phyloP scores from a whole-genome alignment of 2,797 vertebrate genomes.

The Varecia variegata region DNA sequence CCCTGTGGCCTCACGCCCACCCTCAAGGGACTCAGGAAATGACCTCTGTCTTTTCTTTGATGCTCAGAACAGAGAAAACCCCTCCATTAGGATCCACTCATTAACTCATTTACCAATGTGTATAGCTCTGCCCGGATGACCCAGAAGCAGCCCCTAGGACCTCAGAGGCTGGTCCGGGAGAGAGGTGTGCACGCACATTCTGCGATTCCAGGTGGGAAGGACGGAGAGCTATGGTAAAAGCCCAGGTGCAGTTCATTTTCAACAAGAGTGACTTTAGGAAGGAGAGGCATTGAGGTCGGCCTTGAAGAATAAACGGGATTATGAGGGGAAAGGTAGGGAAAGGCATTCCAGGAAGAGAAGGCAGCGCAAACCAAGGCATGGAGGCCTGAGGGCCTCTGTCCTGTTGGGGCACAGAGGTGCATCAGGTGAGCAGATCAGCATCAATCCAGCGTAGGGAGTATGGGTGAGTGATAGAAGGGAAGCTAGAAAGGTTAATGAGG shows the following conservation, averaged over 20 bases:
- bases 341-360: not conserved
- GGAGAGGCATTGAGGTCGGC: not conserved
- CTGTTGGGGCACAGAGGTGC: not conserved
- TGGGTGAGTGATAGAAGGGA: rapidly evolving
- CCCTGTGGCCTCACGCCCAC: not conserved
- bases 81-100: not conserved
- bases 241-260: not conserved
- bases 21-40: not conserved
- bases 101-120: not conserved
- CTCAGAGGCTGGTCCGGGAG: not conserved
- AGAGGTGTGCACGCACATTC: not conserved
- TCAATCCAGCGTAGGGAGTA: rapidly evolving
- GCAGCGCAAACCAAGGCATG: not conserved
- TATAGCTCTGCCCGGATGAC: not conserved
- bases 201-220: not conserved
- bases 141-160: not conserved
- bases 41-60: not conserved
- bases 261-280: not conserved
- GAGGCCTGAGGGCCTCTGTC: not conserved
- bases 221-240: not conserved
- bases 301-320: not conserved
- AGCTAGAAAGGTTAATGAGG: not conserved
- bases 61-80: not conserved
- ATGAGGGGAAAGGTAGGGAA: not conserved
- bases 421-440: no score